Evolutionary conservation across 2,797 vertebrate genomes (phyloP).

Genomic region (Calcarius lapponicus): DNA sequence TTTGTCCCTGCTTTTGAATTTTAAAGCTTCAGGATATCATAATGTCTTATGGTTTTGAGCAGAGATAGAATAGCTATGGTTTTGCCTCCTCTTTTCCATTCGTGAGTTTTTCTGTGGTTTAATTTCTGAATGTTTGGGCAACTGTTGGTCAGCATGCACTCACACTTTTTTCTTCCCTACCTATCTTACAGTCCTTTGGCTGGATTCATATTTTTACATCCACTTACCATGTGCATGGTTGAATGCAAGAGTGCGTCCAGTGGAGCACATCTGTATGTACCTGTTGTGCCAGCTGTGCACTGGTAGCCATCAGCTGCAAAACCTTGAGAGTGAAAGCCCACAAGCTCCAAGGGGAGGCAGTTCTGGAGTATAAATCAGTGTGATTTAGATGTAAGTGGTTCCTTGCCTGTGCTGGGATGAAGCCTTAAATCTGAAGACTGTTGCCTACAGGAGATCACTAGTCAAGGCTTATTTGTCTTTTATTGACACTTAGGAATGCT

Average conservation of each 20-base stretch:
- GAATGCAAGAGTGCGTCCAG: fast-evolving
- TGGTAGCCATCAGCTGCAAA: not conserved
- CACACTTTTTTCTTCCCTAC: not conserved
- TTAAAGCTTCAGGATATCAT: not conserved
- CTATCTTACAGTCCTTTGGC: not conserved
- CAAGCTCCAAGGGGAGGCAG: not conserved
- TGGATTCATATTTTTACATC: not conserved
- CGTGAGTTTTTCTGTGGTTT: not conserved
- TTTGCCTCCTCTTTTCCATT: not conserved
- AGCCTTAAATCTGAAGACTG: not conserved
- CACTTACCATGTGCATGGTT: fast-evolving
- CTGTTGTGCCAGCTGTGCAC: not conserved
- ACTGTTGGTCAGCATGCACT: not conserved
- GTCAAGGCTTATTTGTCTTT: not conserved
- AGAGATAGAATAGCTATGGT: not conserved
- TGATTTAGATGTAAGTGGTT: not conserved
- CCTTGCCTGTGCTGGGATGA: not conserved
- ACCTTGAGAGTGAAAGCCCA: not conserved
- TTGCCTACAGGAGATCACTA: not conserved
- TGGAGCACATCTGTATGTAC: fast-evolving
- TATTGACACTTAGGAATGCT: not conserved
- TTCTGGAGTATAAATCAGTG: not conserved
- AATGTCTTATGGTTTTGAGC: not conserved
- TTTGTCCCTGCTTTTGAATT: not conserved
- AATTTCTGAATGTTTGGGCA: not conserved